These are phyloP conservation scores for Chinchilla lanigera DNA, from an alignment of 2,113 vertebrate species.

Conservation along the genomic window DNA sequence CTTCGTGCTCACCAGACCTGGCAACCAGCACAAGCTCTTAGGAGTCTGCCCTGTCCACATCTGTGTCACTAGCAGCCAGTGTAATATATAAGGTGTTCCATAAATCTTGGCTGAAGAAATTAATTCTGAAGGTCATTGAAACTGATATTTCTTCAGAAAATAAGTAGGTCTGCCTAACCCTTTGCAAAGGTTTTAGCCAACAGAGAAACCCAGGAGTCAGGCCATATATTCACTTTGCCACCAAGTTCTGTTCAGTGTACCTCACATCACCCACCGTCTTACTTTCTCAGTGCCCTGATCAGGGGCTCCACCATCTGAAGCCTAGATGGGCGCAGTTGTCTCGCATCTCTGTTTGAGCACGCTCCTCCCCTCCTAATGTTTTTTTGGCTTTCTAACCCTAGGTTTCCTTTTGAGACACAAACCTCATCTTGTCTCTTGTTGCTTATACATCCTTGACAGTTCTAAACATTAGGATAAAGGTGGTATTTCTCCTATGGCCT, in stretches of 20 bases:
- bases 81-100: background rate
- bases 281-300: background rate
- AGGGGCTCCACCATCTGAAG: background rate
- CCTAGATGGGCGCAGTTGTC: too few species aligned
- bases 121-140: background rate
- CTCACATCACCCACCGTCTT: background rate
- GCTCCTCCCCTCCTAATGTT: background rate
- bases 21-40: background rate
- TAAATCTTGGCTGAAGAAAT: background rate
- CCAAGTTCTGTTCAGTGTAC: background rate
- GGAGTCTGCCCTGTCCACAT: background rate
- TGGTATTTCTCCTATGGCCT: background rate
- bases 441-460: background rate
- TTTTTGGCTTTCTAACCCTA: background rate
- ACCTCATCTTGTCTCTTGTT: background rate
- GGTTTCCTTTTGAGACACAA: background rate
- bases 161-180: background rate
- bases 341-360: background rate
- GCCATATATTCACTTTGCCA: background rate
- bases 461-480: background rate
- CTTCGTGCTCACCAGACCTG: background rate
- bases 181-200: conserved; percentile 11
- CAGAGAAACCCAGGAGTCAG: background rate
- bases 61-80: background rate
- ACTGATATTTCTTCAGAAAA: background rate